Conservation (phyloP, 1,140 invertebrate genomes). For the Nasonia longicornis region DNA sequence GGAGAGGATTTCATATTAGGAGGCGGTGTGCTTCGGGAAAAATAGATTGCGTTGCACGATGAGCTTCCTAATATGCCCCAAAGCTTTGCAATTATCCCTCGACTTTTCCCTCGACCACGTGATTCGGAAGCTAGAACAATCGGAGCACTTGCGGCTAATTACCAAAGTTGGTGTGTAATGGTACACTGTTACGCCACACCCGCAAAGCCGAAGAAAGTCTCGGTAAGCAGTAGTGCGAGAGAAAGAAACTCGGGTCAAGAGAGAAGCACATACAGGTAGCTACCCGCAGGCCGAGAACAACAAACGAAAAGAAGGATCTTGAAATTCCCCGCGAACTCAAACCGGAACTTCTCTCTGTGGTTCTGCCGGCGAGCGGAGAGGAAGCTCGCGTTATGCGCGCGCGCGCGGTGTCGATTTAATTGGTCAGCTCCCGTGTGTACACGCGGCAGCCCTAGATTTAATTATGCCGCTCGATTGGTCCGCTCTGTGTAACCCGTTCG, state of each 20-base stretch:
- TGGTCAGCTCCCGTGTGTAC: constrained; percentile 49
- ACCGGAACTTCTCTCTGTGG: constrained; percentile 46
- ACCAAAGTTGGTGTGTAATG: not conserved
- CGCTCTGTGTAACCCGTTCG: constrained; percentile 26
- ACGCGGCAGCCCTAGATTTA: constrained; percentile 52
- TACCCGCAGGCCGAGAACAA: too few relatives aligned
- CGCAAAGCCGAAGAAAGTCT: too few relatives aligned
- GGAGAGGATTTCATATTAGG: not conserved
- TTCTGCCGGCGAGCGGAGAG: constrained; percentile 20
- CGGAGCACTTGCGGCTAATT: not conserved
- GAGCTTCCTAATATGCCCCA: not conserved
- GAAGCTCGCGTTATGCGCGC: constrained; percentile 22
- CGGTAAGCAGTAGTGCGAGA: too few relatives aligned
- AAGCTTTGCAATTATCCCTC: not conserved
- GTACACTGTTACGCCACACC: too few relatives aligned
- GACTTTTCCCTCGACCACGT: not conserved
- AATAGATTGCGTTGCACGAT: not conserved
- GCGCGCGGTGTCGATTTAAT: constrained; percentile 57
- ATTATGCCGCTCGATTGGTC: constrained; percentile 55
- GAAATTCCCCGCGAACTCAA: not conserved
- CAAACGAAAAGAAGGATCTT: not conserved
- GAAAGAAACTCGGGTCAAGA: too few relatives aligned
- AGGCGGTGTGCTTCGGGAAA: not conserved
- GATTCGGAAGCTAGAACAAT: too few relatives aligned
- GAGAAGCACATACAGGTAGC: too few relatives aligned